phyloP scores from a whole-genome alignment of 2,113 vertebrate species.

The Helogale parvula region DNA sequence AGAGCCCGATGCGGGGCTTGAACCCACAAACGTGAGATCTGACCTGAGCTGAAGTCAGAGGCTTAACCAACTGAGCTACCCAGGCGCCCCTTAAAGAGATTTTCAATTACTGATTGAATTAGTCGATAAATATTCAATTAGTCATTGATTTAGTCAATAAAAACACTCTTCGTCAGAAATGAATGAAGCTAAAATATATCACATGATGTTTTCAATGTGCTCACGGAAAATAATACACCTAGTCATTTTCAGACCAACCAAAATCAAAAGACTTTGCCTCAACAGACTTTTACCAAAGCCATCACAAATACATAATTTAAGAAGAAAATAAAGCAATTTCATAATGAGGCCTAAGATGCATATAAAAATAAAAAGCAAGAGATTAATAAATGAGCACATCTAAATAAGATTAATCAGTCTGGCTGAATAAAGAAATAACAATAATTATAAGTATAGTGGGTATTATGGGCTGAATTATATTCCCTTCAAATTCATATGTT shows the following conservation, averaged over 20 bases:
- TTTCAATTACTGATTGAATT: background rate
- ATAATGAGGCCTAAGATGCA: background rate
- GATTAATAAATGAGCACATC: background rate
- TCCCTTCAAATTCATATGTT: background rate
- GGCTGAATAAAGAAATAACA: background rate
- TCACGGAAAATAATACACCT: background rate
- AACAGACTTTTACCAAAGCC: background rate
- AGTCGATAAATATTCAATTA: background rate
- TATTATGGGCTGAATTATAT: background rate
- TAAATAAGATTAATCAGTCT: background rate
- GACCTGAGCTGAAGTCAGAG: too few species aligned
- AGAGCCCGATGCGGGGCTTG: too few species aligned
- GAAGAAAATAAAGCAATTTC: background rate
- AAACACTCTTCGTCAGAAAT: background rate
- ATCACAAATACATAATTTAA: background rate
- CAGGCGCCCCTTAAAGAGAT: background rate
- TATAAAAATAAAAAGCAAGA: background rate
- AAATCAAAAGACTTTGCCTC: background rate
- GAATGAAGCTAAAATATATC: background rate
- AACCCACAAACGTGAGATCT: too few species aligned
- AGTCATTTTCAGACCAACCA: background rate
- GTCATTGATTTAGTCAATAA: background rate
- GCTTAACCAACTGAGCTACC: too few species aligned
- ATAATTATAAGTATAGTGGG: background rate
- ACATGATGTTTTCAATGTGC: background rate